Evolutionary conservation across 2,888 invertebrate genomes (phyloP), one percentile per base, ranked within the genome.

Genomic region (Drosophila austrosaltans): DNA sequence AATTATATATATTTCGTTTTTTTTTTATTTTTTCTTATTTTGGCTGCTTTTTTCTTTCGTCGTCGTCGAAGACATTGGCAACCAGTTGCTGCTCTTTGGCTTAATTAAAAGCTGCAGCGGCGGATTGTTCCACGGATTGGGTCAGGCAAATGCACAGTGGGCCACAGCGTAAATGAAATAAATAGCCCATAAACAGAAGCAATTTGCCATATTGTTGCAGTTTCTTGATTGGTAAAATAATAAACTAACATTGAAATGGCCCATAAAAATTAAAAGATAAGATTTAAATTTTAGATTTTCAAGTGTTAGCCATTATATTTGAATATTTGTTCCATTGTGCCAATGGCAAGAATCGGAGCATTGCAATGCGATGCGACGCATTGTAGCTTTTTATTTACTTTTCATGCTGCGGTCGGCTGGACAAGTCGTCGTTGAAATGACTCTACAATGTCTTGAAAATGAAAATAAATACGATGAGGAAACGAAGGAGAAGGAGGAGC

Each of bases 361-460:
- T 56, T 74, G 68, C 44, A 42, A 61, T 72, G 75, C 57, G 75
- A 48, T 5, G 70, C 53, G 32, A 53, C 36, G 67, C 30, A 63
- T 70, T 79, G 79, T 72, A 75, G 72, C 72, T 73, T 85, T 80
- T 86, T 77, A 78, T 82, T 81, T 90, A 78, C 75, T 79, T 83
- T 90, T 79, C 80, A 76, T 75, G 87, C 69, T 82, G 70, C 78
- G 87, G 83, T 87, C 75, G 70, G 69, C 75, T 74, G 75, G 75
- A 80, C 81, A 76, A 74, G 81, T 80, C 77, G 87, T 75, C 87
- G 89, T 79, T 89, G 84, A 86, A 86, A 89, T 86, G 85, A 86
- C 85, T 89, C 90, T 86, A 88, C 84, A 90, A 83, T 77, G 90
- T 87, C 86, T 87, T 81, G 75, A 73, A 89, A 86, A 89, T 89